These are phyloP conservation scores for Hipposideros armiger DNA, from an alignment of 2,113 vertebrate species.

Conservation along the genomic window DNA sequence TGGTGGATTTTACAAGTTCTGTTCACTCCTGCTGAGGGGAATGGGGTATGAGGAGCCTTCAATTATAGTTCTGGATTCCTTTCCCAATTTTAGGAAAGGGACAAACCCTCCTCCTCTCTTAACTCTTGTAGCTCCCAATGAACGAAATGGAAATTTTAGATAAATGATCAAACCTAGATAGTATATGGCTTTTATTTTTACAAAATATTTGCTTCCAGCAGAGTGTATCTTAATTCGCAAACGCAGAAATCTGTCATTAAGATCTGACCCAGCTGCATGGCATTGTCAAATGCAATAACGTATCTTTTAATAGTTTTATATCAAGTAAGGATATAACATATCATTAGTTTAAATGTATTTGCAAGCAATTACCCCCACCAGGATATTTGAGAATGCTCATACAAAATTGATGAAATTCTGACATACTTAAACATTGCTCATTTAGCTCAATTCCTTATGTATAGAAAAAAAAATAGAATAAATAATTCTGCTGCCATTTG, in stretches of 20 bases:
- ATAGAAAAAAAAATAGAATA: conserved; percentile 92
- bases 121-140: conserved; percentile 51
- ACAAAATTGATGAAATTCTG: conserved; percentile 92
- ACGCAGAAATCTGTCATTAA: conserved; percentile 92
- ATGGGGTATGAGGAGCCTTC: not conserved
- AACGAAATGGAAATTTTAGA: conserved; percentile 84
- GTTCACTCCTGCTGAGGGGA: not conserved
- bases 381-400: conserved; percentile 91
- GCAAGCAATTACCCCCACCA: conserved; percentile 93
- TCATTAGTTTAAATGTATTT: conserved; percentile 94
- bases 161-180: conserved; percentile 87
- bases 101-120: conserved; percentile 43
- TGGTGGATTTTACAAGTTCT: conserved; percentile 25
- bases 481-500: conserved; percentile 89
- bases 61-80: conserved; percentile 18
- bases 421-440: conserved; percentile 93
- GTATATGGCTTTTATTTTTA: conserved; percentile 90
- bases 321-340: conserved; percentile 92
- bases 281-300: conserved; percentile 92
- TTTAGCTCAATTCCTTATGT: conserved; percentile 91
- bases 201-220: conserved; percentile 92
- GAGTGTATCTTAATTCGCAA: conserved; percentile 91
- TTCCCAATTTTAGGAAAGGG: conserved; percentile 57
- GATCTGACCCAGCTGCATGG: conserved; percentile 91
- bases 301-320: conserved; percentile 93